These are phyloP conservation scores for Ecliptopera silaceata DNA, from an alignment of 2,888 invertebrate species.

Conservation along the genomic window DNA sequence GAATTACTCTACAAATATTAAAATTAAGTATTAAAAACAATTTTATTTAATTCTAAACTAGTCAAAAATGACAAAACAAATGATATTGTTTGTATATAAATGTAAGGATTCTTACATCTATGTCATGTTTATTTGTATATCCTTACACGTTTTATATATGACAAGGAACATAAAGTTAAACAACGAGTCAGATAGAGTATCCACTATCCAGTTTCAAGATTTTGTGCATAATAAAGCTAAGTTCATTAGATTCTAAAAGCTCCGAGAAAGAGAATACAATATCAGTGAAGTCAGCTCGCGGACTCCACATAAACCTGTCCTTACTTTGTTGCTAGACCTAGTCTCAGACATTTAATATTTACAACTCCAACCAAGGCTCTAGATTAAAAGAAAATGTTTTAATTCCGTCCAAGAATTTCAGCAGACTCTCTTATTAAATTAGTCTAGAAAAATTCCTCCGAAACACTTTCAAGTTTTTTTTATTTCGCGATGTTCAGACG, in stretches of 20 bases:
- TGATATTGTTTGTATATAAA: no score
- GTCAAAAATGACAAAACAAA: no score
- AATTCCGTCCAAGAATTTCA: conserved; percentile 33
- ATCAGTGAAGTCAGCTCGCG: conserved; percentile 2
- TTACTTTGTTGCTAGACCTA: not conserved
- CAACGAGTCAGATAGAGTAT: conserved; percentile 2
- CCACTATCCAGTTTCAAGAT: conserved; percentile 12
- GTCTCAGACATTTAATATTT: conserved; percentile 8
- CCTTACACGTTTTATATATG: no score
- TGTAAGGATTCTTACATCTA: no score
- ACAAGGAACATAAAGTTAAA: not conserved
- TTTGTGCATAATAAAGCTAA: not conserved
- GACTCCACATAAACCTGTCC: conserved; percentile 6
- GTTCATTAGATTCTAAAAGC: conserved; percentile 11
- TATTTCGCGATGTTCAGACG: conserved; percentile 48
- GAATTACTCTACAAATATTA: no score
- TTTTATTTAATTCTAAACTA: no score
- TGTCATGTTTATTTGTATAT: no score
- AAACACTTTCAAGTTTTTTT: conserved; percentile 45
- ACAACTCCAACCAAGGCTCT: conserved; percentile 1
- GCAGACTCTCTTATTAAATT: conserved; percentile 35
- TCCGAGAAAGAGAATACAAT: conserved; percentile 13
- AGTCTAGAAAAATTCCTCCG: conserved; percentile 42
- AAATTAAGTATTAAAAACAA: no score
- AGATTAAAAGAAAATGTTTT: conserved; percentile 27